Conservation (phyloP, 2,797 vertebrate species). For the Rhabdomys pumilio region DNA sequence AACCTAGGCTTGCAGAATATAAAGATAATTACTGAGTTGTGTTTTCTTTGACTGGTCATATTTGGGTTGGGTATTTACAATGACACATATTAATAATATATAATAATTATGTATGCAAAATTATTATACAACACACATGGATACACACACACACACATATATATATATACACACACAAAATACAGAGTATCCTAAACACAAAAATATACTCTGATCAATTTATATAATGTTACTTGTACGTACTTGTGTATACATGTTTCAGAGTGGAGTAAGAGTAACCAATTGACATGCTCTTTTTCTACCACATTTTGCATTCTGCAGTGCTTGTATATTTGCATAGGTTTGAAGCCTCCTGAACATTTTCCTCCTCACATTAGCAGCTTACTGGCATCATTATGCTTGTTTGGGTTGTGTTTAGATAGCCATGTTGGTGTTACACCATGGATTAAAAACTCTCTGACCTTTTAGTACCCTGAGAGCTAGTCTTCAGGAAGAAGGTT, state of each 20-base stretch:
- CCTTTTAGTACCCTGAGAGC: not conserved
- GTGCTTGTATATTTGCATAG: not conserved
- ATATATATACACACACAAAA: not conserved
- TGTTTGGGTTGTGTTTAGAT: not conserved
- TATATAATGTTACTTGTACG: not conserved
- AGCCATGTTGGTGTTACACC: not conserved
- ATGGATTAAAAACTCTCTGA: too few relatives aligned
- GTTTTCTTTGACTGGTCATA: too few relatives aligned
- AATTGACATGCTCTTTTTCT: not conserved
- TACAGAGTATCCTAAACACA: not conserved
- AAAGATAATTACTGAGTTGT: too few relatives aligned
- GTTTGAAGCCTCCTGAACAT: not conserved
- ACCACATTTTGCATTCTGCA: not conserved
- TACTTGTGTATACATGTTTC: not conserved
- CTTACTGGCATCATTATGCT: not conserved
- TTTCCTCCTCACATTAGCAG: not conserved
- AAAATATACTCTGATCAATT: not conserved
- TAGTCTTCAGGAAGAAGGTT: not conserved
- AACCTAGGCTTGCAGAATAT: too few relatives aligned
- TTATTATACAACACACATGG: not conserved
- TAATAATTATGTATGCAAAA: not conserved
- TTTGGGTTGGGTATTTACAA: too few relatives aligned
- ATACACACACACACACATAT: not conserved
- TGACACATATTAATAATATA: too few relatives aligned
- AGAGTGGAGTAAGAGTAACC: not conserved